Conservation (phyloP, 2,888 invertebrate genomes). For the Melanchra persicariae region DNA sequence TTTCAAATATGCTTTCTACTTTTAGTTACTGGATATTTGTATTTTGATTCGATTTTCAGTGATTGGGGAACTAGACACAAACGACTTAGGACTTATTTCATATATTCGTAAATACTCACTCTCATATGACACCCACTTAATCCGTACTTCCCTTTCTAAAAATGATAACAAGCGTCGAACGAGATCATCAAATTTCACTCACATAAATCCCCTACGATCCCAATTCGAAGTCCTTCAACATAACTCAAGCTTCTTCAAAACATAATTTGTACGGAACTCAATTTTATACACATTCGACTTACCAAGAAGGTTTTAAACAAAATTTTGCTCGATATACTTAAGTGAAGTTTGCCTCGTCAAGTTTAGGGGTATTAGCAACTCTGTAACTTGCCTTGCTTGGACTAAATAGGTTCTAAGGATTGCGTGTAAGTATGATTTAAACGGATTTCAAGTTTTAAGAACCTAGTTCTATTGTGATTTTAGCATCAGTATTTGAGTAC, state of each 20-base stretch:
- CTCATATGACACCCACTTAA: background rate
- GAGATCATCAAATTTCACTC: conserved; percentile 34
- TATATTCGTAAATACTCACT: background rate
- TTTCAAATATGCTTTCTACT: too few relatives aligned
- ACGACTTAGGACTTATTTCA: background rate
- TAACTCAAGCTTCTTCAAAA: conserved; percentile 45
- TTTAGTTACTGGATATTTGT: too few relatives aligned
- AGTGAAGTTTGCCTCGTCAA: conserved; percentile 27
- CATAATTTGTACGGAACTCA: conserved; percentile 43
- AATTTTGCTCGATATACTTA: conserved; percentile 48
- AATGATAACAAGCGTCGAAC: conserved; percentile 3
- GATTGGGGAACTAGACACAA: background rate
- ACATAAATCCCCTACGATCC: conserved; percentile 6
- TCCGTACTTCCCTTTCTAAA: background rate
- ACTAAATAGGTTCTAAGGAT: conserved; percentile 26
- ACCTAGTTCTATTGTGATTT: too few relatives aligned
- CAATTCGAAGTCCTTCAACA: conserved; percentile 21
- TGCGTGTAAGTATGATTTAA: conserved; percentile 21
- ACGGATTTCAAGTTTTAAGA: background rate
- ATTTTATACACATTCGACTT: conserved; percentile 35
- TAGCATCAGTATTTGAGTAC: too few relatives aligned
- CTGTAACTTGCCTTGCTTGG: conserved; percentile 22
- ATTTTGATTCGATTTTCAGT: background rate
- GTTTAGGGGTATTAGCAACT: conserved; percentile 54
- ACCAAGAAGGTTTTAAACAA: conserved; percentile 39